A percentile compares a stretch with the other conserved stretches of the same genome.
phyloP scores from a whole-genome alignment of 2,113 vertebrate genomes.

The Chiloscyllium plagiosum region DNA sequence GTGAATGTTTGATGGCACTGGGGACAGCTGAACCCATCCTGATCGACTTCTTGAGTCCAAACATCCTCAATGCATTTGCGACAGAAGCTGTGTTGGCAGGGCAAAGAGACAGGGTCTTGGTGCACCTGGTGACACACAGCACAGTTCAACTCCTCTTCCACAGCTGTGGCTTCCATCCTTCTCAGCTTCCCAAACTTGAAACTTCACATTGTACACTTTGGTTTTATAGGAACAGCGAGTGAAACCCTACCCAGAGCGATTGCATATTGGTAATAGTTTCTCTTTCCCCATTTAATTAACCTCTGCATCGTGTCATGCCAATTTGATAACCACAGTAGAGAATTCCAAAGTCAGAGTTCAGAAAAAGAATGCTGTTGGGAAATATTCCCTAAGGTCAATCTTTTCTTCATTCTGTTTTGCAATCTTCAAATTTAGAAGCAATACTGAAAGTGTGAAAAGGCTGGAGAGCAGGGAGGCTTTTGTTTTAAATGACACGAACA shows the following conservation, averaged over 20 bases:
- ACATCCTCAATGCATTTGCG: neutral
- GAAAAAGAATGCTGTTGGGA: neutral
- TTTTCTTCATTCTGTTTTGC: neutral
- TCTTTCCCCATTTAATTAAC: neutral
- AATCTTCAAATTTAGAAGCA: neutral
- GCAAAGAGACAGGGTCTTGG: neutral
- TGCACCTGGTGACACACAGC: neutral
- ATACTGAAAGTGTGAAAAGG: no score
- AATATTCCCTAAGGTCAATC: neutral
- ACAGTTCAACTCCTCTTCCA: neutral
- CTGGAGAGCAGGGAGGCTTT: no score
- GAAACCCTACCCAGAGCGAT: neutral
- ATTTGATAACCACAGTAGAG: no score
- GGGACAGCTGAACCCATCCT: neutral
- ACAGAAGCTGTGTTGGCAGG: conserved; percentile 12
- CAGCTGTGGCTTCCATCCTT: neutral
- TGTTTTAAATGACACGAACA: no score
- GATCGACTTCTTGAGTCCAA: neutral
- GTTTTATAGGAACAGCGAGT: neutral
- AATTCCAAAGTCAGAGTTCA: neutral
- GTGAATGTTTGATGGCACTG: neutral
- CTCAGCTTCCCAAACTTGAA: neutral
- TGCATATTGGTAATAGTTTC: neutral
- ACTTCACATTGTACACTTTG: neutral
- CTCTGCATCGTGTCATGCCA: no score